Base-by-base conservation (phyloP, 2,888 invertebrate genomes). In the Ephialtes manifestator region DNA sequence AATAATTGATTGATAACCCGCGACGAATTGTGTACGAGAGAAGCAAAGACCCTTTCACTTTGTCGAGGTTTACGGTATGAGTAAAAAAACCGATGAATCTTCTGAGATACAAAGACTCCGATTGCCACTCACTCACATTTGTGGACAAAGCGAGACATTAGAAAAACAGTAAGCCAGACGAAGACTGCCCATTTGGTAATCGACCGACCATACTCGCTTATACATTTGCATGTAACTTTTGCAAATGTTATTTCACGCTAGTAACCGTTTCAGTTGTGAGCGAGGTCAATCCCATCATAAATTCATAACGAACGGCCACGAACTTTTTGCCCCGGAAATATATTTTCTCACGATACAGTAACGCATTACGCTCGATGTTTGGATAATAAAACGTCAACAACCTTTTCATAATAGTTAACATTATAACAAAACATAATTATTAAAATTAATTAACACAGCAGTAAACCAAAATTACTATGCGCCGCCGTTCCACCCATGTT, bases 1-100 rank as follows among this genome's bases (percentile, higher is more conserved):
- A 82, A 76, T 79, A 85, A 82, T 82, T 79, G 51, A 82, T 82
- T 82, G 48, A 67, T 72, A 76, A 85, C 65, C 76, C 65, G 20
- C 53, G 28, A 71, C 55, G 48, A 76, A 81, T 65, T 71, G 65
- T 75, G 3, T 55, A 43, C 31, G 31, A 48, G 18, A 20, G 53
- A 48, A 4, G 60, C 60, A 13, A 18, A 63, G 68, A 67, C 31
- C 79, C 82, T 82, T 85, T 85, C 82, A 82, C 85, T 82, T 79
- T 74, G 76, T 51, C 71, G 31, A 51, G 24, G 15, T 46, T 79
- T 72, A 39, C 48, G 48, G 5, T 18, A 20, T 5, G 11, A 28
- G n/a, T 7, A 20, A 31, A 15, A 65, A 48, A 65, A 43, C 48
- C 11, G 18, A 53, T 20, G 31, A 58, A 28, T 18, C 43, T 48